phyloP scores from a whole-genome alignment of 2,888 invertebrate genomes.

The Tridacna gigas region DNA sequence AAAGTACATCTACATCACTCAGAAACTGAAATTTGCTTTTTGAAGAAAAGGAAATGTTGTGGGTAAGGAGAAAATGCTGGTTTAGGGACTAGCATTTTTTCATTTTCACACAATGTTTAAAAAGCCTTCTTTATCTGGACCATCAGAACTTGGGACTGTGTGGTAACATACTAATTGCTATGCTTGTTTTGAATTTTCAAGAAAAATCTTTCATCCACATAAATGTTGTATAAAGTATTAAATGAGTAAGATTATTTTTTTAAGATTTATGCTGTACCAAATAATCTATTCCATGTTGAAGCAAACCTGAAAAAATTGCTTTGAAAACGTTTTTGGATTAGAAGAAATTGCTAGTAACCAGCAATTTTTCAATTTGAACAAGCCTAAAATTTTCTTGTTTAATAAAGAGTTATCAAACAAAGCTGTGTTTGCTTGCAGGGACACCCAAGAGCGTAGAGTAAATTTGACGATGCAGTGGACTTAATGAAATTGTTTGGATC shows the following conservation, averaged over 20 bases:
- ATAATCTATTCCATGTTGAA: not conserved
- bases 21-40: no score
- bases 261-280: not conserved
- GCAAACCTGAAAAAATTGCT: not conserved
- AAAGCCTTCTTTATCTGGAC: not conserved
- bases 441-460: not conserved
- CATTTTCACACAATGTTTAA: not conserved
- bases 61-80: not conserved
- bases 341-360: constrained; percentile 2
- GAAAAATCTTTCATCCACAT: no score
- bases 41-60: not conserved
- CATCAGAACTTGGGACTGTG: not conserved
- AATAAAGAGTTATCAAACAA: not conserved
- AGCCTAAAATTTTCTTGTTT: not conserved
- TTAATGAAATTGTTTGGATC: not conserved
- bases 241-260: not conserved
- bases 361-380: not conserved
- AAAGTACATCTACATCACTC: no score
- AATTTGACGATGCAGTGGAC: not conserved
- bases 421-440: not conserved
- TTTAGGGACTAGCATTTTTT: not conserved
- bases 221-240: not conserved
- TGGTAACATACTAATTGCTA: not conserved
- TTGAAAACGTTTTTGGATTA: not conserved
- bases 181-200: no score